These are phyloP conservation scores for Laticauda laticaudata DNA, from an alignment of 2,113 vertebrate species.

Conservation along the genomic window DNA sequence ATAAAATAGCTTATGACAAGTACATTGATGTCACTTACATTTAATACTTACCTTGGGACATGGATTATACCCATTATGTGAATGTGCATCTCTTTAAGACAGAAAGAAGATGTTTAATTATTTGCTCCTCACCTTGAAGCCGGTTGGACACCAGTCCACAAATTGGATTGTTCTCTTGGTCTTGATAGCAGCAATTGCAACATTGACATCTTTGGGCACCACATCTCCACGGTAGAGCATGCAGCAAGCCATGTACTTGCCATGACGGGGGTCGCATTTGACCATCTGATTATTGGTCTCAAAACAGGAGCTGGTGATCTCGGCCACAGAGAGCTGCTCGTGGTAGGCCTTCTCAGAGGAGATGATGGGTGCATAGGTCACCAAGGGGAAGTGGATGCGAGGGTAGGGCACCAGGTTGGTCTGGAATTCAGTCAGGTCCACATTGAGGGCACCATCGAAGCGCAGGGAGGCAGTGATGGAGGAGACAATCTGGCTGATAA, in stretches of 20 bases:
- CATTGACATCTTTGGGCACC: constrained; percentile 78
- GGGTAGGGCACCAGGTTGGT: constrained; percentile 83
- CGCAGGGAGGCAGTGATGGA: constrained; percentile 80
- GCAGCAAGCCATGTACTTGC: constrained; percentile 84
- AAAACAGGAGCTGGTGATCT: constrained; percentile 80
- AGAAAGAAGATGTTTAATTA: neutral
- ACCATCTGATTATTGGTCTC: constrained; percentile 81
- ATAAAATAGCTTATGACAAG: neutral
- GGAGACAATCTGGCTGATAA: constrained; percentile 80
- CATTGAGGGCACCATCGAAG: constrained; percentile 77
- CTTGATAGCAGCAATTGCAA: constrained; percentile 76
- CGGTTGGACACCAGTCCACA: constrained; percentile 81
- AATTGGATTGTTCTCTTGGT: constrained; percentile 76
- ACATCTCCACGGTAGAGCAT: constrained; percentile 76
- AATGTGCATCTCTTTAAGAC: neutral
- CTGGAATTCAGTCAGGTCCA: constrained; percentile 81
- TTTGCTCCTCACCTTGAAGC: constrained; percentile 72
- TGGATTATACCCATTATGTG: neutral
- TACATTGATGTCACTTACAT: neutral
- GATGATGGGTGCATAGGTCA: constrained; percentile 78
- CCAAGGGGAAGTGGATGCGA: constrained; percentile 78
- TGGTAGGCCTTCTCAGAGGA: constrained; percentile 74
- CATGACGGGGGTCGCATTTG: constrained; percentile 76
- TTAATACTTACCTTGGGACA: neutral
- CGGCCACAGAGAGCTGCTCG: constrained; percentile 76